Percentiles rank a stretch among this genome's conserved stretches.
These are phyloP conservation scores for Simalia tracyae DNA, from an alignment of 2,797 vertebrate species.

Conservation along the genomic window DNA sequence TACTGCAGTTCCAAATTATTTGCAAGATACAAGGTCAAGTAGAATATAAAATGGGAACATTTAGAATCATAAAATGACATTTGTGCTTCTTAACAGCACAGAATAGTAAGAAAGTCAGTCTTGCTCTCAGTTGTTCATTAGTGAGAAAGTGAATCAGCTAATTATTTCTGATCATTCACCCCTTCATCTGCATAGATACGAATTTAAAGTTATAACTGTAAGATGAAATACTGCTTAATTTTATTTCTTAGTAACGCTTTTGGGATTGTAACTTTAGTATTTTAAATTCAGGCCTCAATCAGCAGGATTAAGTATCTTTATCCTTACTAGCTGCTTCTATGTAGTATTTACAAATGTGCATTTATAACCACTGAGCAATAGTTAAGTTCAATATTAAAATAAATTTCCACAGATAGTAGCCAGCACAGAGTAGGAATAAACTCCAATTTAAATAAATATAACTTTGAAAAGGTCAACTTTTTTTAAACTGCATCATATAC, in stretches of 20 bases:
- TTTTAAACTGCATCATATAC: conserved; percentile 31
- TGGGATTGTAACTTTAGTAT: neutral
- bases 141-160: neutral
- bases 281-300: neutral
- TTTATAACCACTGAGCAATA: conserved; percentile 24
- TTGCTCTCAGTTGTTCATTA: conserved; percentile 19
- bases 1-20: conserved; percentile 11
- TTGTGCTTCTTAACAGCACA: neutral
- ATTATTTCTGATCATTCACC: neutral
- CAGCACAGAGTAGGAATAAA: conserved; percentile 35
- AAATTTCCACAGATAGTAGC: conserved; percentile 39
- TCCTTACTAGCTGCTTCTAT: conserved; percentile 34
- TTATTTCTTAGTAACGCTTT: neutral
- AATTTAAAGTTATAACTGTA: neutral
- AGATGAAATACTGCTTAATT: neutral
- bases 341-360: conserved; percentile 28
- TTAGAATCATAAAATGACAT: neutral
- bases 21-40: neutral
- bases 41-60: neutral
- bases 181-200: conserved; percentile 16
- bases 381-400: conserved; percentile 47
- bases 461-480: neutral
- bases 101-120: neutral
- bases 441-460: conserved; percentile 61
- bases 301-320: conserved; percentile 6